A percentile compares a stretch with the other conserved stretches of the same genome.
Evolutionary conservation across 2,113 vertebrate genomes (phyloP).

Genomic region (Natator depressus): DNA sequence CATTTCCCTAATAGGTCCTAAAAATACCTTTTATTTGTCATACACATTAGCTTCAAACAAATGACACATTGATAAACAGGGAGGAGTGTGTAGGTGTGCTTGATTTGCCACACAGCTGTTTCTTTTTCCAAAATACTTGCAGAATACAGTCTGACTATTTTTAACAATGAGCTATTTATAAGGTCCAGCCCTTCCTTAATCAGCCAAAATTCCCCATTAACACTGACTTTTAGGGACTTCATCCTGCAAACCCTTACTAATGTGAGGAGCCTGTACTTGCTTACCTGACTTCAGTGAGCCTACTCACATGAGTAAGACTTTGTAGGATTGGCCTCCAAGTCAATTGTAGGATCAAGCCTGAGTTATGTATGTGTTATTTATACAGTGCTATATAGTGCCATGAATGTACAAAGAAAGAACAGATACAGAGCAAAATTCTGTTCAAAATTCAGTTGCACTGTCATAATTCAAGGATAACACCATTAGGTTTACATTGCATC

Average conservation of each 20-base stretch:
- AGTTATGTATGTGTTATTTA: conserved; percentile 16
- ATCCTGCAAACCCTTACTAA: background rate
- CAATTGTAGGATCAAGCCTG: conserved; percentile 24
- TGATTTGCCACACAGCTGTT: conserved; percentile 22
- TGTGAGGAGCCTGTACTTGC: background rate
- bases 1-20: conserved; percentile 15
- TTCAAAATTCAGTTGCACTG: background rate
- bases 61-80: conserved; percentile 42
- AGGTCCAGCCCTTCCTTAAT: conserved; percentile 54
- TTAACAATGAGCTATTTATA: conserved; percentile 70
- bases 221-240: conserved; percentile 55
- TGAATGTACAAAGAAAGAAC: background rate
- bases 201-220: conserved; percentile 65
- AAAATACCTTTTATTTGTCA: conserved; percentile 60
- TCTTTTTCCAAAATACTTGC: conserved; percentile 60
- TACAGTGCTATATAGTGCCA: background rate
- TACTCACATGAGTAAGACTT: background rate
- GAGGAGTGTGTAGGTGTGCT: conserved; percentile 21
- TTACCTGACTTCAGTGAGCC: background rate
- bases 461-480: background rate
- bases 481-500: background rate
- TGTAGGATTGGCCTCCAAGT: conserved; percentile 27
- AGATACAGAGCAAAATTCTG: background rate
- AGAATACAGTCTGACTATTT: conserved; percentile 58
- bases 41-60: conserved; percentile 36